Conservation (phyloP, 1,140 invertebrate genomes). For the Pomacea maculata region DNA sequence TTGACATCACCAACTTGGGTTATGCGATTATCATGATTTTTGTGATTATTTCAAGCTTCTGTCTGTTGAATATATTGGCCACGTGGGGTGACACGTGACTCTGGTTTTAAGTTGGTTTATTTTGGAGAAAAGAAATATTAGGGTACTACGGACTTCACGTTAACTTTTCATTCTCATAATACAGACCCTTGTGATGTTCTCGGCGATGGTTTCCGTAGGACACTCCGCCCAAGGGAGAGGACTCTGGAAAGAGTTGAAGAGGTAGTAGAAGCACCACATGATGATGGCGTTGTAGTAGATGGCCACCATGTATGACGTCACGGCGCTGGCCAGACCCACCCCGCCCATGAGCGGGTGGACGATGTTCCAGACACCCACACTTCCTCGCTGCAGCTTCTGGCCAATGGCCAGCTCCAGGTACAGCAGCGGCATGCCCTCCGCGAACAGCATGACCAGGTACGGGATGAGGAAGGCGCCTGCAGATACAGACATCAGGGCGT, state of each 20-base stretch:
- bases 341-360: constrained; percentile 68
- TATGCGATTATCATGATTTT: too few relatives aligned
- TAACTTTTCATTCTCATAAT: too few relatives aligned
- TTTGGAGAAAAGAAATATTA: too few relatives aligned
- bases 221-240: constrained; percentile 93
- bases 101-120: too few relatives aligned
- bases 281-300: constrained; percentile 99
- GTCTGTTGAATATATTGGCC: background rate
- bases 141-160: too few relatives aligned
- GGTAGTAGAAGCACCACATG: constrained; percentile 95
- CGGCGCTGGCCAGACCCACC: constrained; percentile 93
- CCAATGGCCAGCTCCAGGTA: constrained; percentile 57
- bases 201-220: constrained; percentile 41
- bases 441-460: constrained; percentile 57
- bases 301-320: constrained; percentile 96
- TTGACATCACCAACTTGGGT: too few relatives aligned
- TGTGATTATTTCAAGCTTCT: background rate
- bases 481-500: background rate
- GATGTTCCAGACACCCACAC: constrained; percentile 51
- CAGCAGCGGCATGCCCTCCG: constrained; percentile 56
- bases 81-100: background rate
- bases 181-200: constrained; percentile 35
- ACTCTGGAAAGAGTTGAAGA: constrained; percentile 68
- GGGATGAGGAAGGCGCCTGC: constrained; percentile 60
- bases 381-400: constrained; percentile 49